Conservation (phyloP, 2,797 vertebrate species). For the Anisognathus igniventris region DNA sequence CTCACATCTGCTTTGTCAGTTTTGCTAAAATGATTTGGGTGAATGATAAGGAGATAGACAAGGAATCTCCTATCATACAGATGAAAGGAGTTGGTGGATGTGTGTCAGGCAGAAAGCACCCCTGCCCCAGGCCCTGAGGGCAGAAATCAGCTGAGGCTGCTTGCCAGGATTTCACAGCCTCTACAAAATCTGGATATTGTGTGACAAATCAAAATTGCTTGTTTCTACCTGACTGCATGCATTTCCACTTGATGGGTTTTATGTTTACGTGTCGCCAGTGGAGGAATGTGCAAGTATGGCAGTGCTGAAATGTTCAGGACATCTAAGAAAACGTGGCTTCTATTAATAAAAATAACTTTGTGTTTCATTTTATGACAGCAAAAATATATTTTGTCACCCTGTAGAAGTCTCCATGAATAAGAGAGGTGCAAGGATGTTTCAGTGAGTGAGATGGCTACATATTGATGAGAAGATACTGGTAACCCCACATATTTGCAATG, state of each 20-base stretch:
- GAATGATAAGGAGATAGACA: not conserved
- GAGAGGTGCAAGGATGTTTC: not conserved
- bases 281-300: not conserved
- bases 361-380: not conserved
- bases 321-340: not conserved
- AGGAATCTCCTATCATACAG: rapidly evolving
- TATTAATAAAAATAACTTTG: not conserved
- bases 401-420: not conserved
- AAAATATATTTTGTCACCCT: not conserved
- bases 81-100: not conserved
- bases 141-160: not conserved
- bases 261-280: not conserved
- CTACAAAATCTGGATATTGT: not conserved
- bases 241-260: conserved; percentile 13
- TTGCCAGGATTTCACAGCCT: conserved; percentile 6
- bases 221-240: not conserved
- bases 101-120: not conserved
- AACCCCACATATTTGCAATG: rapidly evolving
- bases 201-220: conserved; percentile 17
- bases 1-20: not conserved
- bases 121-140: not conserved
- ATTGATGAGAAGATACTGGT: not conserved
- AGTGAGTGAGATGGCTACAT: not conserved
- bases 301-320: not conserved
- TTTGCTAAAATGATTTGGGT: not conserved